phyloP scores from a whole-genome alignment of 2,888 invertebrate genomes.

The Parelbella ahira region DNA sequence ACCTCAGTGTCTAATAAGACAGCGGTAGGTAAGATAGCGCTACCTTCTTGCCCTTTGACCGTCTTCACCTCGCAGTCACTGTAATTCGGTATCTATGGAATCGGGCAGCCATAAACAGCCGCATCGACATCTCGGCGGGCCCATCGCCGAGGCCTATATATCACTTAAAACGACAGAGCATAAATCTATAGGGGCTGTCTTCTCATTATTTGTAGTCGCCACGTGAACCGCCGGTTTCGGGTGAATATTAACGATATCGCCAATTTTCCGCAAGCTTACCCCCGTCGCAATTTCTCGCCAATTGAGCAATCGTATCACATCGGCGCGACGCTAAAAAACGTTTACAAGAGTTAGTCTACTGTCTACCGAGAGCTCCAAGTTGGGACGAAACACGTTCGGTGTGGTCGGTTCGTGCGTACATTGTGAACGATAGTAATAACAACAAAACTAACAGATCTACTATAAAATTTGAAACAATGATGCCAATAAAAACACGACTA shows the following conservation, averaged over 20 bases:
- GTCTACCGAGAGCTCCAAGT: slow-evolving; percentile 18
- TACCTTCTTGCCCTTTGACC: slow-evolving; percentile 20
- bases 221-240: slow-evolving; percentile 76
- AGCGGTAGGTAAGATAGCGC: slow-evolving; percentile 11
- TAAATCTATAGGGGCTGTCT: slow-evolving; percentile 73
- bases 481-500: too few relatives aligned
- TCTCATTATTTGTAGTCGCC: slow-evolving; percentile 78
- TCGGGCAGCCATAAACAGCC: slow-evolving; percentile 44
- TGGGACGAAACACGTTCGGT: slow-evolving; percentile 21
- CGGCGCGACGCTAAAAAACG: slow-evolving; percentile 42
- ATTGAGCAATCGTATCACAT: slow-evolving; percentile 76
- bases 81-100: slow-evolving; percentile 19
- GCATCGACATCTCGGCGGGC: slow-evolving; percentile 53
- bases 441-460: too few relatives aligned
- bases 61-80: slow-evolving; percentile 11
- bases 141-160: slow-evolving; percentile 56
- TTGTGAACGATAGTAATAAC: too few relatives aligned
- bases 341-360: slow-evolving; percentile 18
- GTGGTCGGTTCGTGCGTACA: too few relatives aligned
- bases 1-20: slow-evolving; percentile 12
- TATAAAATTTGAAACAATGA: too few relatives aligned
- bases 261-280: slow-evolving; percentile 78
- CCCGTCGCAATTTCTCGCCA: slow-evolving; percentile 79
- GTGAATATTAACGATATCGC: slow-evolving; percentile 81
- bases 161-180: slow-evolving; percentile 76